Percentiles rank a stretch among this genome's conserved stretches.
phyloP scores from a whole-genome alignment of 2,888 invertebrate genomes.

The Anthophora plumipes region DNA sequence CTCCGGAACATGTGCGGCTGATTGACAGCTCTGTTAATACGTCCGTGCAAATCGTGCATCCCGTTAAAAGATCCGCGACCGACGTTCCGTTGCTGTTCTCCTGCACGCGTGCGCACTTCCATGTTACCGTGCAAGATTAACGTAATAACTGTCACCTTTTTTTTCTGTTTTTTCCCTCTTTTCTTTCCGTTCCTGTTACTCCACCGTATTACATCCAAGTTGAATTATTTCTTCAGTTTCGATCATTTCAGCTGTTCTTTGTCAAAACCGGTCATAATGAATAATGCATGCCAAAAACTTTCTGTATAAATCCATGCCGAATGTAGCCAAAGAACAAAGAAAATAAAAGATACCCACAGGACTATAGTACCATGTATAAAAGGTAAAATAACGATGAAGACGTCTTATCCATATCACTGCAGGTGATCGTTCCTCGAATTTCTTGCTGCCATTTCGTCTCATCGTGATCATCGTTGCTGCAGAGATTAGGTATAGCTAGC shows the following conservation, averaged over 20 bases:
- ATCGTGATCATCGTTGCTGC: constrained; percentile 61
- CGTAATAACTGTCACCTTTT: constrained; percentile 35
- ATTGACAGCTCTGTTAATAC: constrained; percentile 48
- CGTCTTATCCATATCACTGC: constrained; percentile 53
- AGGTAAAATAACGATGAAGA: constrained; percentile 63
- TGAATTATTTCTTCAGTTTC: constrained; percentile 4
- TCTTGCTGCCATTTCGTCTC: constrained; percentile 47
- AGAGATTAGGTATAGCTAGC: constrained; percentile 28
- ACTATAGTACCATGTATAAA: constrained; percentile 2
- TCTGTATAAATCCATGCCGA: constrained; percentile 55
- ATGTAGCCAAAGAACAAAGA: constrained; percentile 13
- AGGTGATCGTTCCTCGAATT: constrained; percentile 48
- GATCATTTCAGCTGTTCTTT: constrained; percentile 45
- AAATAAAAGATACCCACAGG: constrained; percentile 17
- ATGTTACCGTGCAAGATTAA: constrained; percentile 36
- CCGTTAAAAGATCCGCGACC: constrained; percentile 46
- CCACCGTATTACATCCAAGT: constrained; percentile 26
- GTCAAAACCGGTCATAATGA: constrained; percentile 57
- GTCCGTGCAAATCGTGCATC: constrained; percentile 43
- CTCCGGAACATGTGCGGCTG: constrained; percentile 9
- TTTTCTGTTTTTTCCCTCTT: background rate
- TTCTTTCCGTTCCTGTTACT: background rate
- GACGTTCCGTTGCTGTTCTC: constrained; percentile 11
- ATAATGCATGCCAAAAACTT: constrained; percentile 52
- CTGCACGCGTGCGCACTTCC: background rate